These are phyloP conservation scores for Heliconius ismenius DNA, from an alignment of 2,888 invertebrate genomes.

Conservation along the genomic window DNA sequence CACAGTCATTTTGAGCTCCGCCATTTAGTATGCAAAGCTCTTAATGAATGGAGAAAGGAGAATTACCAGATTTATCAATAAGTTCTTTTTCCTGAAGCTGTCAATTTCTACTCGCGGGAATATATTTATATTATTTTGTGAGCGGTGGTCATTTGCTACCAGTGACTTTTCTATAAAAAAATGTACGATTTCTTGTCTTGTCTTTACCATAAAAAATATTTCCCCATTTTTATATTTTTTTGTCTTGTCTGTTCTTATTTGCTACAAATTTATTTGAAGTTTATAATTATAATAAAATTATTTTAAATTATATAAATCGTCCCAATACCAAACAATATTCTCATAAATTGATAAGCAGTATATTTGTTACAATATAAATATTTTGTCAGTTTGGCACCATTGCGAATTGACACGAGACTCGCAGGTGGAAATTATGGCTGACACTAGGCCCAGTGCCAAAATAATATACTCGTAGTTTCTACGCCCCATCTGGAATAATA, in stretches of 20 bases:
- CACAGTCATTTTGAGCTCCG: not conserved
- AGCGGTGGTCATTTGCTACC: too few relatives aligned
- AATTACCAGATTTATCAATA: not conserved
- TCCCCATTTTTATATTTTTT: too few relatives aligned
- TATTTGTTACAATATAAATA: slow-evolving; percentile 33
- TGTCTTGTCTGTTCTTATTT: not conserved
- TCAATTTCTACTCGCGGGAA: too few relatives aligned
- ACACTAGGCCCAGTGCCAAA: slow-evolving; percentile 42
- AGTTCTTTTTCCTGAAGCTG: not conserved
- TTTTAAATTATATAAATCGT: not conserved
- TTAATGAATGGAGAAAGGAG: not conserved
- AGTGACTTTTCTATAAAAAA: too few relatives aligned
- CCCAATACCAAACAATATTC: not conserved
- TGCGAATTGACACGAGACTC: slow-evolving; percentile 36
- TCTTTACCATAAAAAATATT: too few relatives aligned
- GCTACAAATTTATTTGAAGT: not conserved
- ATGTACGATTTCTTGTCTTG: too few relatives aligned
- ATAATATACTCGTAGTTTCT: slow-evolving; percentile 29
- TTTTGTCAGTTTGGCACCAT: slow-evolving; percentile 41
- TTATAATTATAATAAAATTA: not conserved
- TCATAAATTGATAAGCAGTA: slow-evolving; percentile 22
- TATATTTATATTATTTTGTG: too few relatives aligned
- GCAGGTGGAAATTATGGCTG: slow-evolving; percentile 42
- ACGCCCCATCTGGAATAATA: slow-evolving; percentile 22
- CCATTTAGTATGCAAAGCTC: not conserved